Evolutionary conservation across 2,113 vertebrate genomes (phyloP), one percentile per base, ranked within the genome.

Genomic region (Acanthochromis polyacanthus): DNA sequence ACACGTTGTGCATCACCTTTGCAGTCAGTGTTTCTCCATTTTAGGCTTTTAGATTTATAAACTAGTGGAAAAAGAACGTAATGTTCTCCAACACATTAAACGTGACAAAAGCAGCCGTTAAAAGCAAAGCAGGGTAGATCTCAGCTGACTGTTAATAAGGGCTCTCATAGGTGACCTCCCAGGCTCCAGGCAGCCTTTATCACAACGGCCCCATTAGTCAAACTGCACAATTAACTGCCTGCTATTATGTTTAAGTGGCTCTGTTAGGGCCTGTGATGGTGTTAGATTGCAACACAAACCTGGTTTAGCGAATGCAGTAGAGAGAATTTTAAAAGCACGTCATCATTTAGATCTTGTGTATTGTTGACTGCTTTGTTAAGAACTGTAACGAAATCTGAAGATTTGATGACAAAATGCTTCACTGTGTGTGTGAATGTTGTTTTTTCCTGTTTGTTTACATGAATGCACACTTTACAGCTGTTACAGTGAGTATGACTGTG

Each of bases 171-270:
- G 71, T 80, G 64, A 73, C 80, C 78, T 67, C 63, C 55, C 52
- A 58, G 66, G 73, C 58, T 3, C 8, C 36, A 57, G 53, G 36
- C 43, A 63, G n/a, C 70, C 59, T 72, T 78, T 77, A 61, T 56
- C 45, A 57, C 78, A 88, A 85, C 65, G 69, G 71, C 59, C 51
- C 43, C 3, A 81, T 88, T 75, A 72, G 79, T 62, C 59, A 52
- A 67, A 92, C 83, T 78, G 53, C 56, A 57, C 64, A 67, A 84
- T 89, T 87, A 55, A 75, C 55, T 75, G 46, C 32, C 15, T 15
- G 9, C 85, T 71, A 72, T 90, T 93, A 87, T 75, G 69, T 83
- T 92, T 82, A 91, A 90, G 76, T 81, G 88, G 81, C 55, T 78
- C 48, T 78, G 66, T 70, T 87, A 71, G 84, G 61, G 60, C 62